Evolutionary conservation across 2,888 invertebrate genomes (phyloP).

Genomic region (Rhingia rostrata): DNA sequence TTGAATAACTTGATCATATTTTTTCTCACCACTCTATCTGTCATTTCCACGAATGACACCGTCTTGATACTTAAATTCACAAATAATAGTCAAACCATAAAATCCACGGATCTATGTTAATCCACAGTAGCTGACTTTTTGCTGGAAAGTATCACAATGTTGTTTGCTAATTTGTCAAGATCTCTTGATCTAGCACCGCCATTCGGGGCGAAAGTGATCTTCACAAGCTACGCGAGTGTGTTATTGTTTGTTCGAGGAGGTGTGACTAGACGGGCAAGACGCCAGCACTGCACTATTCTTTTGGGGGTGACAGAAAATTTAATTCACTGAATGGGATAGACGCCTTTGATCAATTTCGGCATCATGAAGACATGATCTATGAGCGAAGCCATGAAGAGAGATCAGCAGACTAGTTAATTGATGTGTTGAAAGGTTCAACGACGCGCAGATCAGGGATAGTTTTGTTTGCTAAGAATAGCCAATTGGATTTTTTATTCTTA

Average conservation of each 20-base stretch:
- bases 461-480: constrained; percentile 6
- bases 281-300: constrained; percentile 26
- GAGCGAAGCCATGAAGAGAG: background rate
- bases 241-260: constrained; percentile 15
- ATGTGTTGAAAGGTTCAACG: constrained; percentile 68
- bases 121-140: background rate
- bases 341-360: constrained; percentile 58
- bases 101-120: constrained; percentile 8
- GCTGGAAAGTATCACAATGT: constrained; percentile 38
- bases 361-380: background rate
- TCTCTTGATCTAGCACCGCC: constrained; percentile 34
- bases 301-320: constrained; percentile 46
- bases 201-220: constrained; percentile 46
- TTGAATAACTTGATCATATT: constrained; percentile 17
- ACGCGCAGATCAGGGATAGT: constrained; percentile 38
- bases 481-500: background rate
- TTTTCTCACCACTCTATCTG: constrained; percentile 20
- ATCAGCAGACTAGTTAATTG: constrained; percentile 37
- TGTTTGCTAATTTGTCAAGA: constrained; percentile 41
- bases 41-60: background rate
- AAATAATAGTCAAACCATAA: constrained; percentile 21
- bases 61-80: too few relatives aligned
- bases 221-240: background rate
- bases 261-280: constrained; percentile 53
- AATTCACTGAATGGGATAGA: constrained; percentile 38